Evolutionary conservation across 2,113 vertebrate genomes (phyloP), one percentile per base, ranked within the genome.

Genomic region (Strix uralensis): DNA sequence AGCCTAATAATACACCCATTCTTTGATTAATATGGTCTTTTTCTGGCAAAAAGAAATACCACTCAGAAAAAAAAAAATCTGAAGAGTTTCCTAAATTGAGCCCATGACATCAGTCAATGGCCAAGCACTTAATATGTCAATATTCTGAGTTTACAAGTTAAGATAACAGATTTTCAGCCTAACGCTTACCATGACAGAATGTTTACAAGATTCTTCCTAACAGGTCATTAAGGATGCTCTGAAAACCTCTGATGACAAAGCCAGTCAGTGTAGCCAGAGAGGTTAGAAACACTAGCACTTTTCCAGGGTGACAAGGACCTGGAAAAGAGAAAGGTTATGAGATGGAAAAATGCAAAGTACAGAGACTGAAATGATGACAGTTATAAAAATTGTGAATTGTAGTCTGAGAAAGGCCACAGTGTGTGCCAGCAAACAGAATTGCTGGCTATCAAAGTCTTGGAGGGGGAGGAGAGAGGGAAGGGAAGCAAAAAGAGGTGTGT

Each of bases 201-300:
- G 58, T 89, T 96, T 96, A 93, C 79, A 83, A 74, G 73, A 89
- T 74, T 94, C 86, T 93, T 94, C 65, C 95, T 71, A 97, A 93
- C 92, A 94, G 75, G 44, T 96, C 77, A 83, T 92, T 93, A 94
- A 82, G 51, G 91, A 92, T 78, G 70, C 74, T 81, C 74, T 62
- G 81, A 94, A 94, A 93, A 92, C 26, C 73, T 87, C 74, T 84
- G 79, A 81, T 93, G 94, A 92, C 63, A 94, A 88, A 84, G 69
- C 34, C 74, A 87, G 62, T 42, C 81, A 93, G 19, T 30, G 58
- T 20, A 92, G 54, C 44, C 82, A 86, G 72, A 92, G 54, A 95
- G 72, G 58, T 93, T 94, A 87, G 73, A 96, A 97, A 96, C 87
- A 94, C 69, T 30, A 49, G 59, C 70, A 26, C 62, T 95, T 91